Evolutionary conservation across 1,140 invertebrate species (phyloP).

Genomic region (Drosophila quadrilineata): DNA sequence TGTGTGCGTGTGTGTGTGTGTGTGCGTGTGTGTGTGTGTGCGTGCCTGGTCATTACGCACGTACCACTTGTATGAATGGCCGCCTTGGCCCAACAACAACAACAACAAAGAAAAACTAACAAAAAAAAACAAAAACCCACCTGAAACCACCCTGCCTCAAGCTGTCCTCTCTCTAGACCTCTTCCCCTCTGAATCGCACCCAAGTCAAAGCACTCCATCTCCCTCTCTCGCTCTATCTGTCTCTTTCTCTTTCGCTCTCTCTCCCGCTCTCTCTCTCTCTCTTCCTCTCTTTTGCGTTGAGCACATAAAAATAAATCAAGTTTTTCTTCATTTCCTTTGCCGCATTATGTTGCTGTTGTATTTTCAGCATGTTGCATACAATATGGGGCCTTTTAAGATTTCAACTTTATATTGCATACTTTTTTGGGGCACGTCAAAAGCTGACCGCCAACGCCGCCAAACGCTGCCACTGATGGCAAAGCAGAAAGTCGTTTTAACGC

Average conservation of each 20-base stretch:
- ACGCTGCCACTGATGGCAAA: no score
- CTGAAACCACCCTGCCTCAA: neutral
- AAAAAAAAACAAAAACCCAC: no score
- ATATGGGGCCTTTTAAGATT: constrained; percentile 62
- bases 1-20: constrained; percentile 6
- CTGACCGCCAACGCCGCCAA: neutral
- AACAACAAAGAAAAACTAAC: no score
- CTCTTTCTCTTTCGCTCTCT: no score
- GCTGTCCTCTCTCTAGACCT: neutral
- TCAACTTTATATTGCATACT: constrained; percentile 64
- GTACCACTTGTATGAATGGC: constrained; percentile 75
- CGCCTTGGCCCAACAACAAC: no score
- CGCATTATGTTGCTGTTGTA: constrained; percentile 33
- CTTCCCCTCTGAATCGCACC: constrained; percentile 19
- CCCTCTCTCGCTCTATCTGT: no score
- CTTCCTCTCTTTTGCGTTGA: no score
- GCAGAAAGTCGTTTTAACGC: no score
- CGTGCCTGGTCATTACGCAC: constrained; percentile 72
- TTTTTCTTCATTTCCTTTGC: constrained; percentile 77
- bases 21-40: constrained; percentile 37
- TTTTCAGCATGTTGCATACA: constrained; percentile 37
- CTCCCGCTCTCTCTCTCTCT: no score
- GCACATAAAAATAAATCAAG: constrained; percentile 79
- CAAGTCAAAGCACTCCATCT: no score
- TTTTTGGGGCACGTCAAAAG: constrained; percentile 17